Percentiles rank a stretch among this genome's conserved stretches.
Evolutionary conservation across 2,797 vertebrate genomes (phyloP).

Genomic region (Galagoides demidoff): DNA sequence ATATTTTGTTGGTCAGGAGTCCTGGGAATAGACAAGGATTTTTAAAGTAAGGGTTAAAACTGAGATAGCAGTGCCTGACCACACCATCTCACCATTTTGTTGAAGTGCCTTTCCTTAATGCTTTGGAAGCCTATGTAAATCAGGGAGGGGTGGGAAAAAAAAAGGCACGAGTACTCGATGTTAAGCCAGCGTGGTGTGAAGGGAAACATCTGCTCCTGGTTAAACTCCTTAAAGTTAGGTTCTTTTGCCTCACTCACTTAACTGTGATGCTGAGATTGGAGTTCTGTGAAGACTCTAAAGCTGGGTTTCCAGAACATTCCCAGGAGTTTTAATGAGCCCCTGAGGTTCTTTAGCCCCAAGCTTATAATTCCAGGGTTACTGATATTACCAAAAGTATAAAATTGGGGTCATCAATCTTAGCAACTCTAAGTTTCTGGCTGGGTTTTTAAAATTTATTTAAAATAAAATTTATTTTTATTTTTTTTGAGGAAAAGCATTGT

Average conservation of each 20-base stretch:
- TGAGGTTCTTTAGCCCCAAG: constrained; percentile 79
- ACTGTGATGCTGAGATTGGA: constrained; percentile 81
- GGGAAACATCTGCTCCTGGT: constrained; percentile 86
- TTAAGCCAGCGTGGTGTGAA: constrained; percentile 84
- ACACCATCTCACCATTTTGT: constrained; percentile 76
- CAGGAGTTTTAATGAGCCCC: constrained; percentile 80
- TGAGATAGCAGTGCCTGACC: constrained; percentile 51
- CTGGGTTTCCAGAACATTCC: constrained; percentile 82
- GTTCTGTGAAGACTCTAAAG: constrained; percentile 79
- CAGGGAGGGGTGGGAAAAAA: constrained; percentile 71
- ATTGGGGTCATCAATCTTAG: not conserved
- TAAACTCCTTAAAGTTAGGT: constrained; percentile 82
- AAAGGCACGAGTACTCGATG: constrained; percentile 79
- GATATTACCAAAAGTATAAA: constrained; percentile 62
- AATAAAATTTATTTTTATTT: no score
- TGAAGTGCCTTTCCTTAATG: constrained; percentile 80
- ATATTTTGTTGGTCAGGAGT: constrained; percentile 76
- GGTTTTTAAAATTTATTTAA: not conserved
- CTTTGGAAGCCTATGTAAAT: constrained; percentile 83
- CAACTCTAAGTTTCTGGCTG: not conserved
- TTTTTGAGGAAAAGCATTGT: not conserved
- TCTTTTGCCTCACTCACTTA: constrained; percentile 79
- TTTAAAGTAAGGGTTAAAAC: constrained; percentile 74
- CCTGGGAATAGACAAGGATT: constrained; percentile 54
- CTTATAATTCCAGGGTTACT: constrained; percentile 71